These are phyloP conservation scores for Sakesphorus luctuosus DNA, from an alignment of 2,113 vertebrate species.

Conservation along the genomic window DNA sequence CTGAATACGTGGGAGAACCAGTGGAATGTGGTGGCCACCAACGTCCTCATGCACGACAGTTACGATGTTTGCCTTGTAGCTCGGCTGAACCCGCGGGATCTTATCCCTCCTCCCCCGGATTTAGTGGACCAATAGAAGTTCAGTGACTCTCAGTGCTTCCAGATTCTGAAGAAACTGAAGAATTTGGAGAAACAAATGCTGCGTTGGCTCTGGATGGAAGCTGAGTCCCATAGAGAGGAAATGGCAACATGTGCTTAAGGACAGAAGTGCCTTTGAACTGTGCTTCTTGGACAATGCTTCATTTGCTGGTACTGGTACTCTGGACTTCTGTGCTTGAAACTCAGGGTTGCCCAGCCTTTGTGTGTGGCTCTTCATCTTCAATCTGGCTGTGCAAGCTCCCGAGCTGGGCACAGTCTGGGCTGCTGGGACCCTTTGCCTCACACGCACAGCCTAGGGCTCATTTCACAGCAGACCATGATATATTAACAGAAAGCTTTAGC, in stretches of 20 bases:
- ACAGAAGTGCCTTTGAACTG: not conserved
- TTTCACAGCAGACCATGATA: not conserved
- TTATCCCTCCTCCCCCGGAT: conserved; percentile 90
- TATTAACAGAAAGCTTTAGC: not conserved
- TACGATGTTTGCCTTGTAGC: conserved; percentile 96
- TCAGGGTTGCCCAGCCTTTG: not conserved
- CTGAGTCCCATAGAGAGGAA: not conserved
- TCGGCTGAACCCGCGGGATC: conserved; percentile 90
- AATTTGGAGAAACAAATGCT: not conserved
- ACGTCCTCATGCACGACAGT: conserved; percentile 91
- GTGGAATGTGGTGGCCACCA: conserved; percentile 87
- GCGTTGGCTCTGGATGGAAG: not conserved
- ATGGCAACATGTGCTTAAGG: not conserved
- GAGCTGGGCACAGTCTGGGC: not conserved
- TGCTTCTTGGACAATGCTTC: not conserved
- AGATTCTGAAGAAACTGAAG: not conserved
- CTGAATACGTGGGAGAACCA: conserved; percentile 90
- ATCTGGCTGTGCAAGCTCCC: not conserved
- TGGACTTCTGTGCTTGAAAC: not conserved
- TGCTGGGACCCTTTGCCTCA: not conserved
- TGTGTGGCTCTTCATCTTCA: not conserved
- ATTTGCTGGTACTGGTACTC: not conserved
- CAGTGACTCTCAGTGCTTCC: not conserved
- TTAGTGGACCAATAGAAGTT: conserved; percentile 74
- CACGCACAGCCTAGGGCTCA: not conserved